Evolutionary conservation across 2,113 vertebrate species (phyloP), one percentile per base, ranked within the genome.

Genomic region (Odocoileus virginianus): DNA sequence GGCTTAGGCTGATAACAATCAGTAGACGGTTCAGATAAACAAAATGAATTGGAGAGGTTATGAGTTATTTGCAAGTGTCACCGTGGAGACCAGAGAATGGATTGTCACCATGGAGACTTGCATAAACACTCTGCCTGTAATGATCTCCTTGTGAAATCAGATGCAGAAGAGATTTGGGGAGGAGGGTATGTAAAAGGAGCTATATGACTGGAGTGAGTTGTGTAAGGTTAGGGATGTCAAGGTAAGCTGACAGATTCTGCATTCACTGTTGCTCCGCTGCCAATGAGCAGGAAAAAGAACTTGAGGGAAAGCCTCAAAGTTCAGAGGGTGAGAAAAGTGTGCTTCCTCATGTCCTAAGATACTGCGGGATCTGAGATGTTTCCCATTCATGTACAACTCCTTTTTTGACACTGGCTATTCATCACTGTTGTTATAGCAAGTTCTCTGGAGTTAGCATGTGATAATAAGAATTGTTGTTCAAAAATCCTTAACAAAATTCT

Each of bases 21-120:
- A 96, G 96, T 88, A 97, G 93, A 89, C 21, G 43, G 97, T 98
- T 96, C 87, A 98, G 97, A 95, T 97, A 98, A 98, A 98, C 97
- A 98, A 95, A 98, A 97, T 95, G 89, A 98, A 95, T 98, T 92
- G 93, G 96, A 98, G 96, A 98, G 97, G 94, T 97, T 98, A 88
- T 89, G 95, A 98, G 95, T 74, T 97, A 94, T 97, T 97, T 97
- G 89, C 89, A 95, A 95, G 93, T 96, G 93, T 98, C 97, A 97
- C 98, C 60, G 64, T 98, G 96, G 98, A 98, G 96, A 98, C 95
- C 71, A 95, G 89, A 95, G 91, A 96, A 97, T 95, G 87, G 55
- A 87, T 95, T 81, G 96, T 98, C 40, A 87, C 98, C 95, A 98
- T 98, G 96, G 98, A 97, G 74, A 98, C 76, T 11, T 95, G 86